A percentile compares a stretch with the other conserved stretches of the same genome.
Conservation (phyloP, 2,888 invertebrate genomes). For the Apodemia mormo region DNA sequence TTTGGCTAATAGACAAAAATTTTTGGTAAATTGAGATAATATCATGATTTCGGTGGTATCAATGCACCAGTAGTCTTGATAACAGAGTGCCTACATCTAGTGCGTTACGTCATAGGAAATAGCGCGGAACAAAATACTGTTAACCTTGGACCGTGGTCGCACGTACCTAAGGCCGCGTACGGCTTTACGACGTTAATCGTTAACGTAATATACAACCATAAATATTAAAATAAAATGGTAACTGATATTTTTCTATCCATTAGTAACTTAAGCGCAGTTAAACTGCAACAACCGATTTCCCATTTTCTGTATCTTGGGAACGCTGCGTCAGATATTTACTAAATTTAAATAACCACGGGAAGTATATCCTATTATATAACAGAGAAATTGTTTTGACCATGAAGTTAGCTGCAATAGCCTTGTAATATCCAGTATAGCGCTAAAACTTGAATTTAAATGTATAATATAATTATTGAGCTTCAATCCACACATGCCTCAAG, state of each 20-base stretch:
- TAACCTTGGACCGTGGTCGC: constrained; percentile 69
- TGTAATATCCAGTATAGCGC: too few species aligned
- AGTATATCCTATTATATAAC: too few species aligned
- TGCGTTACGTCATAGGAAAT: constrained; percentile 62
- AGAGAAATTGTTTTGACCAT: too few species aligned
- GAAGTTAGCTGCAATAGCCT: too few species aligned
- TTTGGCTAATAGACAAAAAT: not conserved
- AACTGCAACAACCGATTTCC: too few species aligned
- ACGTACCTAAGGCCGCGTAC: constrained; percentile 42
- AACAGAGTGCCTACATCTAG: constrained; percentile 58
- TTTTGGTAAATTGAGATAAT: not conserved
- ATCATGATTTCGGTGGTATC: constrained; percentile 19
- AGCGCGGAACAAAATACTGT: constrained; percentile 72
- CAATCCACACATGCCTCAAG: too few species aligned
- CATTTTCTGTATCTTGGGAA: too few species aligned
- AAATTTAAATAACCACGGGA: too few species aligned
- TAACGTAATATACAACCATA: not conserved
- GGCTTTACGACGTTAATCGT: not conserved
- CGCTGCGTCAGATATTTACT: too few species aligned
- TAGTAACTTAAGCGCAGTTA: too few species aligned
- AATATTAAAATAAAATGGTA: not conserved
- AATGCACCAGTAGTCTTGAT: constrained; percentile 37
- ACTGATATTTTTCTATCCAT: not conserved
- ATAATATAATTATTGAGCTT: too few species aligned
- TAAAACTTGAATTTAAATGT: too few species aligned